Evolutionary conservation across 2,113 vertebrate genomes (phyloP).

Genomic region (Salvelinus alpinus): DNA sequence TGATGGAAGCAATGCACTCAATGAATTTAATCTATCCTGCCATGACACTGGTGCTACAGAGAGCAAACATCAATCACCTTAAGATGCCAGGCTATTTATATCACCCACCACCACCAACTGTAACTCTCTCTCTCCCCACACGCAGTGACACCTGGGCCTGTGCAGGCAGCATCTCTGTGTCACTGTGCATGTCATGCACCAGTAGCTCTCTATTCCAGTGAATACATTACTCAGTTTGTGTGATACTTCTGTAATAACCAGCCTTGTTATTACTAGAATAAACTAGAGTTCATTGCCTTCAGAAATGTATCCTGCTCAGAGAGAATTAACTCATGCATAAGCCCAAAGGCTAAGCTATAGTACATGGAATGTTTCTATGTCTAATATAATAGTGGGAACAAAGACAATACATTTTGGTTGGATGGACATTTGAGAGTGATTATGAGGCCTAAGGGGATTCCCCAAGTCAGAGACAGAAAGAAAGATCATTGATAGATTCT

Average conservation of each 20-base stretch:
- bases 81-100: constrained; percentile 4
- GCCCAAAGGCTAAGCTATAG: no score
- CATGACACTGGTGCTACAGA: not conserved
- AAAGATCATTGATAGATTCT: no score
- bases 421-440: no score
- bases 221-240: not conserved
- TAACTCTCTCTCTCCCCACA: not conserved
- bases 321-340: no score
- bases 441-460: no score
- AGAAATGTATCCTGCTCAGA: no score
- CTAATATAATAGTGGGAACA: no score
- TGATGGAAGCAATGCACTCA: not conserved
- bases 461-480: no score
- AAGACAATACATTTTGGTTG: no score
- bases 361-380: no score
- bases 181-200: not conserved
- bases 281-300: not conserved
- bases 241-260: no score
- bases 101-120: not conserved
- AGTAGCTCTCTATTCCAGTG: not conserved
- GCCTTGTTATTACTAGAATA: not conserved
- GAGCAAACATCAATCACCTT: not conserved
- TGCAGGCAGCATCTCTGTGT: not conserved
- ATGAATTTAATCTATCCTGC: not conserved
- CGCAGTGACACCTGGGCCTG: not conserved